A percentile compares a stretch with the other conserved stretches of the same genome.
Evolutionary conservation across 2,113 vertebrate species (phyloP).

Genomic region (Semnornis frantzii): DNA sequence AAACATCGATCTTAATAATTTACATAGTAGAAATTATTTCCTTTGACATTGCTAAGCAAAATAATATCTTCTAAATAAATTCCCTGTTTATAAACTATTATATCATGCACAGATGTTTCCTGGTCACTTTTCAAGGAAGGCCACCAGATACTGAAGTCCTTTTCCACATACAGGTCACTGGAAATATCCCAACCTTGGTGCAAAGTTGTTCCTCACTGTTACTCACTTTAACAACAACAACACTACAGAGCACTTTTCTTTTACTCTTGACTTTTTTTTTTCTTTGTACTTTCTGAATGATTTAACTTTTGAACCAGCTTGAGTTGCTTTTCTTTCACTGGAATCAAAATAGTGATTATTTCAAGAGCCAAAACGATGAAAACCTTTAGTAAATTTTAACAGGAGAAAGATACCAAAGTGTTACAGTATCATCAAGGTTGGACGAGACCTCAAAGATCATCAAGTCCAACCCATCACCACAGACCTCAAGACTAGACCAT

Average conservation of each 20-base stretch:
- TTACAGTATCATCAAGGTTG: too few species aligned
- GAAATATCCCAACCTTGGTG: not conserved
- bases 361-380: not conserved
- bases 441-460: too few species aligned
- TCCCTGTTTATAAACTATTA: not conserved
- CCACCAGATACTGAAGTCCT: not conserved
- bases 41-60: not conserved
- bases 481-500: too few species aligned
- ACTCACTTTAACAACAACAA: not conserved
- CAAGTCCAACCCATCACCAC: too few species aligned
- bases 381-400: not conserved
- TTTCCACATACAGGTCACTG: not conserved
- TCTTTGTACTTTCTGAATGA: not conserved
- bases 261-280: not conserved
- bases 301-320: not conserved
- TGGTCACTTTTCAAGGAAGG: not conserved
- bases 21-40: not conserved
- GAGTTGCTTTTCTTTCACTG: not conserved
- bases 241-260: not conserved
- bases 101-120: constrained; percentile 40
- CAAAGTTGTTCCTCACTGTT: not conserved
- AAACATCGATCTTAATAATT: not conserved
- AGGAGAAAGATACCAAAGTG: not conserved
- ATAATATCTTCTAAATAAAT: not conserved
- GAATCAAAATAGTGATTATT: not conserved